Base-by-base conservation (phyloP, 2,113 vertebrate genomes). In the Phoenicopterus ruber region DNA sequence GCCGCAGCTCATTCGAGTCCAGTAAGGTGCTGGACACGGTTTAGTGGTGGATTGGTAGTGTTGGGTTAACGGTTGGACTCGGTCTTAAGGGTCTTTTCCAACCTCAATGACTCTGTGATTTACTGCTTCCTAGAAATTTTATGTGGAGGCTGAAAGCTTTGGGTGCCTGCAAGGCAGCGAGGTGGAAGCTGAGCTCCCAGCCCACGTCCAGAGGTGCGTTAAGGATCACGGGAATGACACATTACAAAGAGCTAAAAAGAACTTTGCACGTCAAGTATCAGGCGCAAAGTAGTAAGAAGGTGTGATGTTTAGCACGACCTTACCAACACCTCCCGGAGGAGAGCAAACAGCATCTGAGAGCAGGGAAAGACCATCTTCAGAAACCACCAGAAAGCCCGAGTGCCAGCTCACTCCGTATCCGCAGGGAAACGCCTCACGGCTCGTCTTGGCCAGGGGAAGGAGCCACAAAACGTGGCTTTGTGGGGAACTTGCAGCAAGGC, bases 151-250 rank as follows among this genome's bases (percentile, higher is more conserved):
- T 31, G 67, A 90, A 84, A 78, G 11, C 16, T 67, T 50, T 13
- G 66, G 29, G 46, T 44, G 38, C 29, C 22, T 7, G 38, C 32
- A 72, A 61, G 40, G 72, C 54, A 67, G n/a, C 0, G 1, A 59
- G 34, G 40, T 22, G 26, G 19, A 17, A 46, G 21, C 14, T 1
- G 59, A 73, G 46, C 34, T 78, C 54, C 25, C 59, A 71, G 62
- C 49, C 21, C 46, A 62, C 10, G 19, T 16, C 29, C 2, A 0
- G 29, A 50, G 31, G 5, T 11, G 28, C 6, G 3, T 6, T 28
- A 36, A 69, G 34, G 46, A 21, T 3, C 8, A 66, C 4, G 31
- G 47, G 36, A 82, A 44, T 4, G 17, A 42, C 31, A 44, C 46
- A 4, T 52, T 10, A 14, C 2, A 20, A 34, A 76, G 42, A 42